phyloP scores from a whole-genome alignment of 1,140 invertebrate species.

The Idris sp. region DNA sequence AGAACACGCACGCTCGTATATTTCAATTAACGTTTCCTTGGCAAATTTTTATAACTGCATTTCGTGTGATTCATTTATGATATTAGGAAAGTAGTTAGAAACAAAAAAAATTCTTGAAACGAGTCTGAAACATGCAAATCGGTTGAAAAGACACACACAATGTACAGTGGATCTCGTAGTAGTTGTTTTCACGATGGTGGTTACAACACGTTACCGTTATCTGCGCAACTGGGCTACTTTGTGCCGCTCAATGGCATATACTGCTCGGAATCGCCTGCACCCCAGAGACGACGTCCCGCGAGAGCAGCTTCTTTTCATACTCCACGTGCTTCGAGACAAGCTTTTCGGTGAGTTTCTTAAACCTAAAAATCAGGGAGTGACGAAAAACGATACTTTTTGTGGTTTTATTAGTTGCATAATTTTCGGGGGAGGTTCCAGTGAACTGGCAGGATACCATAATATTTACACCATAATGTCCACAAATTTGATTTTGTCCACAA shows the following conservation, averaged over 20 bases:
- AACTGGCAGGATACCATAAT: too few relatives aligned
- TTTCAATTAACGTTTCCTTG: constrained; percentile 1
- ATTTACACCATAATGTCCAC: too few relatives aligned
- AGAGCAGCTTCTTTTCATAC: constrained; percentile 53
- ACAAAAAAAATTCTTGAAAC: background rate
- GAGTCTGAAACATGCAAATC: too few relatives aligned
- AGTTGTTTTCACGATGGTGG: constrained; percentile 60
- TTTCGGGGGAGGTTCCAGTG: too few relatives aligned
- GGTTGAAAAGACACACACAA: constrained; percentile 2
- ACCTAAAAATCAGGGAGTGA: background rate
- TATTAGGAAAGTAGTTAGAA: background rate
- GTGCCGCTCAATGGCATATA: constrained; percentile 66
- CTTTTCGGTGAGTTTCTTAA: constrained; percentile 54
- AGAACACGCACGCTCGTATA: too few relatives aligned
- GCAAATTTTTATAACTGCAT: too few relatives aligned
- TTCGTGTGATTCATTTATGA: too few relatives aligned
- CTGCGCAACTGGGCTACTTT: constrained; percentile 70
- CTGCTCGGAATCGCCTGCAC: constrained; percentile 45
- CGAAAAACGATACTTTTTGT: too few relatives aligned
- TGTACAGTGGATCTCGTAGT: constrained; percentile 37
- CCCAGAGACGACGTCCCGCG: constrained; percentile 43
- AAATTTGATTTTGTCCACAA: too few relatives aligned
- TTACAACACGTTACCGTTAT: constrained; percentile 64
- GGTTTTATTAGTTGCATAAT: too few relatives aligned
- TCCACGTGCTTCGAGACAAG: constrained; percentile 51